Percentiles rank a stretch among this genome's conserved stretches.
phyloP scores from a whole-genome alignment of 1,140 invertebrate genomes.

The Drosophila varians region DNA sequence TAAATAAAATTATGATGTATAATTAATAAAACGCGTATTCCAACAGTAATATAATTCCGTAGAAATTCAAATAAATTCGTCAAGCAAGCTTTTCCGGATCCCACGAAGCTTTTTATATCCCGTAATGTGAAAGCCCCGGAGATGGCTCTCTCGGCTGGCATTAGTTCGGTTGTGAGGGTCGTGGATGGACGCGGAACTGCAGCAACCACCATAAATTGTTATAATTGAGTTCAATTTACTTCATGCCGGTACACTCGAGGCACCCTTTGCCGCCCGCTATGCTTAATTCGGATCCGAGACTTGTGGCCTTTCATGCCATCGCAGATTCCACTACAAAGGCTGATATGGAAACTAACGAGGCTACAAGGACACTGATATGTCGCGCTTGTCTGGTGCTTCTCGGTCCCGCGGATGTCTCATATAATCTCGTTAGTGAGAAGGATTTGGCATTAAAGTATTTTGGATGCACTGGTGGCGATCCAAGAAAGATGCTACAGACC shows the following conservation, averaged over 20 bases:
- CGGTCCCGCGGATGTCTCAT: constrained; percentile 27
- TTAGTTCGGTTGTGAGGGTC: not conserved
- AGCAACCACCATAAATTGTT: constrained; percentile 36
- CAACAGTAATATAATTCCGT: not conserved
- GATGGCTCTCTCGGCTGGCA: constrained; percentile 10
- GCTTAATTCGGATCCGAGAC: constrained; percentile 42
- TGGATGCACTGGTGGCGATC: constrained; percentile 33
- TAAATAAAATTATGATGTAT: not conserved
- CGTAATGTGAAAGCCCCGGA: constrained; percentile 42
- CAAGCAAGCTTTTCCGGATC: constrained; percentile 20
- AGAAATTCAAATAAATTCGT: not conserved
- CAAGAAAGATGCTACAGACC: constrained; percentile 1
- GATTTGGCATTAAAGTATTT: constrained; percentile 60
- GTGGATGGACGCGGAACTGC: constrained; percentile 31
- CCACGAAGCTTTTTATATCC: constrained; percentile 54
- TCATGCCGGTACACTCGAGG: constrained; percentile 1
- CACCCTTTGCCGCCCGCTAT: constrained; percentile 20
- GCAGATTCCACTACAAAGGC: constrained; percentile 39
- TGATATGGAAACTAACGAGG: not conserved
- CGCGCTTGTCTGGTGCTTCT: constrained; percentile 64
- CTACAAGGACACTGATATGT: constrained; percentile 47
- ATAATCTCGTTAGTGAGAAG: constrained; percentile 46
- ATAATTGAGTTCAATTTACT: constrained; percentile 62
- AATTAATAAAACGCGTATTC: not conserved
- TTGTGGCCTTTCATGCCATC: constrained; percentile 35